Evolutionary conservation across 2,797 vertebrate genomes (phyloP), one percentile per base, ranked within the genome.

Genomic region (Anguilla marmorata): DNA sequence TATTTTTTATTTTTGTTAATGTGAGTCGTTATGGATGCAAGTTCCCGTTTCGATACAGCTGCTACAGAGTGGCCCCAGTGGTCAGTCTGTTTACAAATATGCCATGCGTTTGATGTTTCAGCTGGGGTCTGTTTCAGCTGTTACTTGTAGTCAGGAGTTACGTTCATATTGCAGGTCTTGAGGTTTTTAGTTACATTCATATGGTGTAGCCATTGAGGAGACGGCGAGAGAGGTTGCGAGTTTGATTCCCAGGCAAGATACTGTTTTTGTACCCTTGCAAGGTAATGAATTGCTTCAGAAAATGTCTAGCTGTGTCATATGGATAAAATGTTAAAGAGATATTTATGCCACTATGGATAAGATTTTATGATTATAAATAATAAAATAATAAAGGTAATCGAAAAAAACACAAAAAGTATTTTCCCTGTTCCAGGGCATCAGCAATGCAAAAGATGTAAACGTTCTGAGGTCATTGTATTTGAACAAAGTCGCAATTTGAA

Each of bases 1-100:
- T 24, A 1, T 27, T 69, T n/a, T 27, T 69, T 30, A 91, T 89
- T 45, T 89, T 91, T 86, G 27, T 76, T 52, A 79, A 58, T 85
- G 50, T 76, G 1, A 50, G 83, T 85, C 50, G 66, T 60, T 48
- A 66, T 84, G 58, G 56, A 63, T 48, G 80, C 74, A 45, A 33
- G 37, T 45, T 45, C 76, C 76, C n/a, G 11, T 37, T 74, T 16
- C 33, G 4, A 69, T 69, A 37, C 72, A 37, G 72, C 12, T 72
- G 66, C 66, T 0, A 24, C 27, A 12, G 9, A 72, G 66, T 27
- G 24, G 27, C 72, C 30, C 30, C 72, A 30, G 14, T 16, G 72
- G 27, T 16, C 72, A 1, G 30, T 14, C 72, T 74, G 72, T 74
- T 80, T 80, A 80, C 76, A 41, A 24, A 80, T 41, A 80, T 80